phyloP scores from a whole-genome alignment of 2,113 vertebrate species.

The human (Homo sapiens) region GRCh38 chr14:93057001-93057500 shows the following conservation, averaged over 20 bases:
- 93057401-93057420: not conserved
- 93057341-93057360: not conserved
- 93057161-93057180: not conserved
- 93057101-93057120: accelerated
- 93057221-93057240: not conserved
- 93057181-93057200: not conserved
- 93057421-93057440: not conserved
- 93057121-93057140: not conserved
- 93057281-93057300: not conserved
- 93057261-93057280: not conserved
- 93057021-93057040: accelerated
- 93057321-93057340: not conserved
- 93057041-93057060: accelerated
- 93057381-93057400: not conserved
- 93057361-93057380: not conserved
- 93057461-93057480: not conserved
- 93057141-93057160: not conserved
- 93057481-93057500: not conserved
- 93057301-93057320: not conserved
- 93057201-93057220: not conserved
- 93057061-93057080: not conserved
- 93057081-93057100: accelerated
- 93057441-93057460: not conserved
- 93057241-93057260: accelerated
- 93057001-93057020: accelerated